phyloP scores from a whole-genome alignment of 2,797 vertebrate genomes.

The Threskiornis aethiopicus region DNA sequence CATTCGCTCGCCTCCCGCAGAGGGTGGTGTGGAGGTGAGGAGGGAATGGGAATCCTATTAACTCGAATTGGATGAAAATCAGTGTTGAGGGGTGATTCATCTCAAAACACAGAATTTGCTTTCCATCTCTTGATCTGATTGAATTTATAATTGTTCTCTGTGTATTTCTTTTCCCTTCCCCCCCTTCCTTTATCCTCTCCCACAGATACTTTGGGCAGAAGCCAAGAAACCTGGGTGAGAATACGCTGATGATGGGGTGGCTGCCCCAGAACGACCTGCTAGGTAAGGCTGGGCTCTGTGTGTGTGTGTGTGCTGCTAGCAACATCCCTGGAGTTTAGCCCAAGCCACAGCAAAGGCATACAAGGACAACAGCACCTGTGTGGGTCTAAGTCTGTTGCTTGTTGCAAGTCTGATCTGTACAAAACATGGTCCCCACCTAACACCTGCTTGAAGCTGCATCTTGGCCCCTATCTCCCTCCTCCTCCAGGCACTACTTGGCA shows the following conservation, averaged over 20 bases:
- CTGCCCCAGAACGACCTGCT: constrained; percentile 74
- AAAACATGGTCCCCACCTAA: not conserved
- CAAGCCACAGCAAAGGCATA: not conserved
- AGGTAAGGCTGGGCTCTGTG: constrained; percentile 39
- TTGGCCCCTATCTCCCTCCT: not conserved
- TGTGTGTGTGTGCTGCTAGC: not conserved
- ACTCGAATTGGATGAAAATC: not conserved
- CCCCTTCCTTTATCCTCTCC: not conserved
- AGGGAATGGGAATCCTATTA: not conserved
- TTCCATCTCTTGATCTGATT: not conserved
- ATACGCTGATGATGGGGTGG: constrained; percentile 67
- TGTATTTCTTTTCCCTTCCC: not conserved
- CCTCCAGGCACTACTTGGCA: not conserved
- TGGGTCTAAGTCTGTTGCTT: not conserved
- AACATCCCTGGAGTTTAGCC: not conserved
- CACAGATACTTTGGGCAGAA: constrained; percentile 62
- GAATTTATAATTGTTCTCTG: not conserved
- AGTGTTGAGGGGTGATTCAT: not conserved
- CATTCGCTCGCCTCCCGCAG: constrained; percentile 63
- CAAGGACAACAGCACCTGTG: not conserved
- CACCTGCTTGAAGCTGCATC: not conserved
- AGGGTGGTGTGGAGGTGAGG: constrained; percentile 71
- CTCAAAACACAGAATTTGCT: not conserved
- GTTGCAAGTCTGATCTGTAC: not conserved
- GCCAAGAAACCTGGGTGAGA: constrained; percentile 65